A percentile compares a stretch with the other conserved stretches of the same genome.
phyloP scores from a whole-genome alignment of 2,888 invertebrate genomes.

The Dasysyrphus tricinctus region DNA sequence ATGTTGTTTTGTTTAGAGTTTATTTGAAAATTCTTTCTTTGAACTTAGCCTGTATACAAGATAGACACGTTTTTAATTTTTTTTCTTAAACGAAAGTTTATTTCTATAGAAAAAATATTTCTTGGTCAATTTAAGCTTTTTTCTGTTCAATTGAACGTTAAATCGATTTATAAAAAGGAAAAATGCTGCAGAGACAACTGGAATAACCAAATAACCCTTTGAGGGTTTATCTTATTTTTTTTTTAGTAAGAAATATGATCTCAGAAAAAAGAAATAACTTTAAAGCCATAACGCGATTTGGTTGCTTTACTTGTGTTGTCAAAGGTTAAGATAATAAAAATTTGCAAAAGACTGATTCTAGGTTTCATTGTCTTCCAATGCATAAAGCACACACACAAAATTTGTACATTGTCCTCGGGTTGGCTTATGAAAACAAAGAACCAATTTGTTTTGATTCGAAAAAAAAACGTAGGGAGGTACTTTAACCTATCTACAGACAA shows the following conservation, averaged over 20 bases:
- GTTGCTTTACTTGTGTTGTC: too few relatives aligned
- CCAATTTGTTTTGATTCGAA: too few relatives aligned
- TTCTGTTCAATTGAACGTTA: constrained; percentile 60
- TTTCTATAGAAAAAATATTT: constrained; percentile 33
- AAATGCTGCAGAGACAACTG: constrained; percentile 6
- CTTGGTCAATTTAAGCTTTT: constrained; percentile 61
- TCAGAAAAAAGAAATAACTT: background rate
- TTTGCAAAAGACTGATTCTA: too few relatives aligned
- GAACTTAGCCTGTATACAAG: background rate
- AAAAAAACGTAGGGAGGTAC: too few relatives aligned
- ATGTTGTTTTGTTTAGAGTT: constrained; percentile 52
- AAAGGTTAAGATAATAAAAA: too few relatives aligned
- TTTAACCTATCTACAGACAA: too few relatives aligned
- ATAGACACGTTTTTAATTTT: constrained; percentile 4
- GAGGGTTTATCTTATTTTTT: background rate
- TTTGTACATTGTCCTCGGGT: too few relatives aligned
- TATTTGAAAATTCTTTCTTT: constrained; percentile 44
- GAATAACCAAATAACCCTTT: background rate
- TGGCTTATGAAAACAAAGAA: too few relatives aligned
- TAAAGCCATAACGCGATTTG: too few relatives aligned
- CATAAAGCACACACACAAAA: too few relatives aligned
- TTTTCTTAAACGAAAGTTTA: background rate
- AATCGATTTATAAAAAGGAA: constrained; percentile 45
- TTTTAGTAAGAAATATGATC: background rate
- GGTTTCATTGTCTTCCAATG: too few relatives aligned